Evolutionary conservation across 2,888 invertebrate species (phyloP).

Genomic region (Dysmachus trigonus): DNA sequence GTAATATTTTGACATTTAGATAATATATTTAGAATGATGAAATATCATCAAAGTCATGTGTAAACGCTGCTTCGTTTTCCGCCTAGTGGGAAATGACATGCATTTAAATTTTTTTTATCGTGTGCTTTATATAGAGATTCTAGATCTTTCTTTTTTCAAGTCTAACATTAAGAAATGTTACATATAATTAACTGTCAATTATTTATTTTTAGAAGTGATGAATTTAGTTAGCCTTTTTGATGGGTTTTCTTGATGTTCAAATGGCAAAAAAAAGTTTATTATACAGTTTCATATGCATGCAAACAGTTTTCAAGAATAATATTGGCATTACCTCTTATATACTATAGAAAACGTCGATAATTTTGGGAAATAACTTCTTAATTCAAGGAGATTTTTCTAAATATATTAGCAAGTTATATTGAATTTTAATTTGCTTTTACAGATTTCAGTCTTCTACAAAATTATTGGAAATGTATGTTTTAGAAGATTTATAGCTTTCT

Average conservation of each 20-base stretch:
- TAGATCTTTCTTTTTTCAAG: not conserved
- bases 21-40: not conserved
- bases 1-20: not conserved
- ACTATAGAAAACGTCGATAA: not conserved
- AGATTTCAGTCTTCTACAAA: too few species aligned
- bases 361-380: too few species aligned
- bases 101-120: not conserved
- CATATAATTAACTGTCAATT: not conserved
- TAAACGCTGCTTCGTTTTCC: constrained; percentile 1
- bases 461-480: too few species aligned
- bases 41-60: not conserved
- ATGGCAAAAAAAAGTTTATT: not conserved
- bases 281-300: not conserved
- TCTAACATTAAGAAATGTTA: not conserved
- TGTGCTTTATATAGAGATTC: constrained; percentile 22
- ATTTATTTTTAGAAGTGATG: not conserved
- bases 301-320: not conserved
- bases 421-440: too few species aligned
- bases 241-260: not conserved
- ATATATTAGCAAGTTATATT: too few species aligned
- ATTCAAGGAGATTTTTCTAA: too few species aligned
- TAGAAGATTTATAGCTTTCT: too few species aligned
- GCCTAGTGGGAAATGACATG: constrained; percentile 4
- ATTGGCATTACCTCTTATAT: not conserved
- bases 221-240: not conserved